Percentiles rank a stretch among this genome's conserved stretches.
Conservation (phyloP, 2,797 vertebrate species). For the Aselliscus stoliczkanus region DNA sequence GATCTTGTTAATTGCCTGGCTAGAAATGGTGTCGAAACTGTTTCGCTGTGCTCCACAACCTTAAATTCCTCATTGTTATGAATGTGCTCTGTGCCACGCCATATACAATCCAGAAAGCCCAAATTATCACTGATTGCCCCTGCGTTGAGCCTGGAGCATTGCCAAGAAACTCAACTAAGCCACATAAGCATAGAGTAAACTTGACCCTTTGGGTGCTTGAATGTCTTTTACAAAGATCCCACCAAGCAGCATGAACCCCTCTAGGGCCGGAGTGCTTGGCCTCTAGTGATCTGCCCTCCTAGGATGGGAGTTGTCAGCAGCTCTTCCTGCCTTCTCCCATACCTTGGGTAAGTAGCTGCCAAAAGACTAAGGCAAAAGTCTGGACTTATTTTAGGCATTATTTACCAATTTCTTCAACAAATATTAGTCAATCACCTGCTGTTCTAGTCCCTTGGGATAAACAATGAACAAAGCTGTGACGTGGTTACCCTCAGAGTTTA, state of each 20-base stretch:
- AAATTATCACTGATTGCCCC: background rate
- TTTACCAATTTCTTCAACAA: background rate
- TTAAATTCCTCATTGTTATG: background rate
- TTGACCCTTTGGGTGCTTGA: too few species aligned
- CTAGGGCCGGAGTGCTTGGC: background rate
- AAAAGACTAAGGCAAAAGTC: background rate
- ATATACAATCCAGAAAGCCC: background rate
- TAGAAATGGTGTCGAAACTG: background rate
- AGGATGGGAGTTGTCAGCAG: background rate
- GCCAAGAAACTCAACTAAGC: background rate
- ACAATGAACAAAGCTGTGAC: background rate
- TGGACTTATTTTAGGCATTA: background rate
- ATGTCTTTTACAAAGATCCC: background rate
- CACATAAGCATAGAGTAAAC: background rate
- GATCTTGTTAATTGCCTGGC: background rate
- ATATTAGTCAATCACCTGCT: background rate
- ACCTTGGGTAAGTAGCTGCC: background rate
- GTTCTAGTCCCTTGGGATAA: background rate
- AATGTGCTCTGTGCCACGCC: background rate
- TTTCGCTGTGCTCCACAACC: background rate
- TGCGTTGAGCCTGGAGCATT: background rate
- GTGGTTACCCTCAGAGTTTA: background rate
- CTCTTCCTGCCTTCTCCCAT: background rate
- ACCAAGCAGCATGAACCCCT: background rate
- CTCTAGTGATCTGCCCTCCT: background rate